Evolutionary conservation across 2,888 invertebrate species (phyloP).

Genomic region (Koerneria pararmatus): DNA sequence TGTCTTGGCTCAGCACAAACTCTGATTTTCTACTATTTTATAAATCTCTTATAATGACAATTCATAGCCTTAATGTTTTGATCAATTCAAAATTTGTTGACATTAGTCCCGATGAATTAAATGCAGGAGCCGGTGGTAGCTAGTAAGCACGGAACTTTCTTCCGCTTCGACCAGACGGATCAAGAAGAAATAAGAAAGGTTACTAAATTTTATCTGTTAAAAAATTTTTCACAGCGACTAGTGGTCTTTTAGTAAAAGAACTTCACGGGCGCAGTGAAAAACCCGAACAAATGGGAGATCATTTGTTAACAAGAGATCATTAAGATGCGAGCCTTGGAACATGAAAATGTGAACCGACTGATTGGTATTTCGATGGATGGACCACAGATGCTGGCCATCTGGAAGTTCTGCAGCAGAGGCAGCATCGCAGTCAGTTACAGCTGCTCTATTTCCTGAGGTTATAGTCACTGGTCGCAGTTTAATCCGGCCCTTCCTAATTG

Average conservation of each 20-base stretch:
- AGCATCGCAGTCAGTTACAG: constrained; percentile 2
- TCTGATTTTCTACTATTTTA: too few species aligned
- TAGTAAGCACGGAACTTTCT: constrained; percentile 10
- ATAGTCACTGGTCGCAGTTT: too few species aligned
- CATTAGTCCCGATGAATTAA: too few species aligned
- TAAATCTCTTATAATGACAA: too few species aligned
- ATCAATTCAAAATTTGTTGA: too few species aligned
- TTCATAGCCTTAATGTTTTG: too few species aligned
- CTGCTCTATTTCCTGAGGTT: neutral
- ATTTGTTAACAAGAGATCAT: neutral
- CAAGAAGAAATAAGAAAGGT: constrained; percentile 16
- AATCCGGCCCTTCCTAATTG: too few species aligned
- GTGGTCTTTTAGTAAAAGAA: too few species aligned
- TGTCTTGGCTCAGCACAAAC: too few species aligned
- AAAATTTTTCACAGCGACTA: too few species aligned
- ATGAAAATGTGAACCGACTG: constrained; percentile 19
- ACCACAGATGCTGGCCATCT: constrained; percentile 15
- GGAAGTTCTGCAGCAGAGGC: constrained; percentile 21
- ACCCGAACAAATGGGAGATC: neutral
- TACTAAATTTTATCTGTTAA: too few species aligned
- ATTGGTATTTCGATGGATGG: constrained; percentile 19
- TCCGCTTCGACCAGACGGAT: constrained; percentile 13
- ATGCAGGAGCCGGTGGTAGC: constrained; percentile 17
- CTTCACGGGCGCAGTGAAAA: too few species aligned
- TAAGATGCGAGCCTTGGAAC: constrained; percentile 20